Evolutionary conservation across 2,113 vertebrate species (phyloP).

Genomic region (Lonchura striata): DNA sequence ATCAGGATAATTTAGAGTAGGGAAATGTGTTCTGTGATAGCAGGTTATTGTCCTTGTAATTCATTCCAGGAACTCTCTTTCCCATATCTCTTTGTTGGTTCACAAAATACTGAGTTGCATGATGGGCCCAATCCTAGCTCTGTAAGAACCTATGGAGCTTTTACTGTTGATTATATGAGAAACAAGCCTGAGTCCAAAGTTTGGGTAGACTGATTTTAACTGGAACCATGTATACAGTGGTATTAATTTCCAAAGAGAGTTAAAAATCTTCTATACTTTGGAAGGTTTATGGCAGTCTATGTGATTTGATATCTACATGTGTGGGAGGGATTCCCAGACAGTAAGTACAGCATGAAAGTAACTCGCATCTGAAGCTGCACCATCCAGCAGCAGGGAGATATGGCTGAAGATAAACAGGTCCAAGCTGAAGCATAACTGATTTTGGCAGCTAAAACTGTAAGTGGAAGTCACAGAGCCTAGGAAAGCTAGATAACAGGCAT

Average conservation of each 20-base stretch:
- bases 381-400: not conserved
- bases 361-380: not conserved
- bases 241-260: not conserved
- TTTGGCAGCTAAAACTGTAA: not conserved
- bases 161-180: not conserved
- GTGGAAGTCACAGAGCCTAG: not conserved
- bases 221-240: not conserved
- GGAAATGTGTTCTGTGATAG: not conserved
- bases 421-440: not conserved
- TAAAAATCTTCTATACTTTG: not conserved
- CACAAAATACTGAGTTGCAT: not conserved
- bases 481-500: not conserved
- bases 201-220: not conserved
- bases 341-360: not conserved
- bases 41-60: not conserved
- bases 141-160: not conserved
- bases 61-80: not conserved
- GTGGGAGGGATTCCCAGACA: not conserved
- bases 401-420: not conserved
- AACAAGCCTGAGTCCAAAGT: not conserved
- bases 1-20: not conserved
- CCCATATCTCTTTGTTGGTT: not conserved
- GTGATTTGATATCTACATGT: not conserved
- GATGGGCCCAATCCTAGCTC: not conserved
- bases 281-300: not conserved